phyloP scores from a whole-genome alignment of 2,888 invertebrate species.

The Slavum lentiscoides region DNA sequence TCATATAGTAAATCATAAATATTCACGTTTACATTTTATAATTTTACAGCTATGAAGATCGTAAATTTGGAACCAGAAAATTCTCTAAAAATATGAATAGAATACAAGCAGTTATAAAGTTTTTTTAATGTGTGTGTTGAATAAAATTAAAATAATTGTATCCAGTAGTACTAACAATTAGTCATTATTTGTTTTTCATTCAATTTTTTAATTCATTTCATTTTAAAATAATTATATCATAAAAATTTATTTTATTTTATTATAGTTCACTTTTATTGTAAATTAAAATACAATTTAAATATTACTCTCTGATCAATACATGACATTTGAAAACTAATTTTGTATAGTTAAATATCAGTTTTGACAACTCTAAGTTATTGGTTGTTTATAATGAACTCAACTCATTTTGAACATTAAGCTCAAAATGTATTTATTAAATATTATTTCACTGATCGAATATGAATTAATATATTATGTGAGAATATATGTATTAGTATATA shows the following conservation, averaged over 20 bases:
- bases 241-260: background rate
- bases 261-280: background rate
- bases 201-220: background rate
- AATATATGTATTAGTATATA: too few species aligned
- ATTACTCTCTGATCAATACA: background rate
- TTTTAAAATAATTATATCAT: background rate
- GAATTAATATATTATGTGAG: background rate
- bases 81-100: constrained; percentile 24
- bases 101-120: background rate
- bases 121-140: background rate
- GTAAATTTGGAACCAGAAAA: constrained; percentile 24
- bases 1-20: background rate
- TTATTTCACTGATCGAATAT: background rate
- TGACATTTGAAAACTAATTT: background rate
- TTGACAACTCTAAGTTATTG: background rate
- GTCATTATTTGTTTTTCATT: background rate
- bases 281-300: background rate
- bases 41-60: constrained; percentile 47
- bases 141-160: constrained; percentile 3
- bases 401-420: background rate
- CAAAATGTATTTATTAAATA: background rate
- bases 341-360: background rate
- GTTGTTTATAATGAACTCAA: background rate
- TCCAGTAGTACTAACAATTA: background rate
- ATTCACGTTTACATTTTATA: background rate